Evolutionary conservation across 2,888 invertebrate genomes (phyloP).

Genomic region (Hydriomena furcata): DNA sequence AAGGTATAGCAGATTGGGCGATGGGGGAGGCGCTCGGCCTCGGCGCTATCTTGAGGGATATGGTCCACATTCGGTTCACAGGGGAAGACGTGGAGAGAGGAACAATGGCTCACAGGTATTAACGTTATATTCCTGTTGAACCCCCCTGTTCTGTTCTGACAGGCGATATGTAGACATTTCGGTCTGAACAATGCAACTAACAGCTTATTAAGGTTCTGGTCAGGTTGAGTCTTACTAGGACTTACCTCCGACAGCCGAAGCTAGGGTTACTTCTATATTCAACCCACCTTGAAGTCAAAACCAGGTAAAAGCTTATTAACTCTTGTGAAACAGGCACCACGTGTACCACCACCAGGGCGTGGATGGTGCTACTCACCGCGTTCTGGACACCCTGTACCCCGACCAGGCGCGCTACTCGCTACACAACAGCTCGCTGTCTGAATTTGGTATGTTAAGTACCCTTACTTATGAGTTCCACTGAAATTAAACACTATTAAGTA

Average conservation of each 20-base stretch:
- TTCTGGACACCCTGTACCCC: slow-evolving; percentile 87
- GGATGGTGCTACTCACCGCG: slow-evolving; percentile 86
- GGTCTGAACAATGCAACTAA: too few species aligned
- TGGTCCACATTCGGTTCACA: slow-evolving; percentile 88
- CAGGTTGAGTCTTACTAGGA: too few species aligned
- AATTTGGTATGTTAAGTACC: slow-evolving; percentile 82
- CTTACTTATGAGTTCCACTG: too few species aligned
- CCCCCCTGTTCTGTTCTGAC: too few species aligned
- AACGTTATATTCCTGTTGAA: too few species aligned
- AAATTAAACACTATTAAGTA: too few species aligned
- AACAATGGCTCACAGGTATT: slow-evolving; percentile 87
- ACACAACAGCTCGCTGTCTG: slow-evolving; percentile 91
- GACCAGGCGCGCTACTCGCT: slow-evolving; percentile 90
- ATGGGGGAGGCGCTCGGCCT: slow-evolving; percentile 91
- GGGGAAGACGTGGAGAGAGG: slow-evolving; percentile 94
- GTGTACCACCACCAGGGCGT: slow-evolving; percentile 91
- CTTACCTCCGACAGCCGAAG: too few species aligned
- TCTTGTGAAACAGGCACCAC: slow-evolving; percentile 84
- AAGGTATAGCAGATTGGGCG: slow-evolving; percentile 89
- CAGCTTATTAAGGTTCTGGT: too few species aligned
- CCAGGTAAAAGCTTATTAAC: too few species aligned
- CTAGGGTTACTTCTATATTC: too few species aligned
- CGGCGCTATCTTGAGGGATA: slow-evolving; percentile 89
- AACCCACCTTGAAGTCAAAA: too few species aligned
- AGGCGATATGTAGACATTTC: too few species aligned